Conservation (phyloP, 1,140 invertebrate genomes). For the Phortica variegata region DNA sequence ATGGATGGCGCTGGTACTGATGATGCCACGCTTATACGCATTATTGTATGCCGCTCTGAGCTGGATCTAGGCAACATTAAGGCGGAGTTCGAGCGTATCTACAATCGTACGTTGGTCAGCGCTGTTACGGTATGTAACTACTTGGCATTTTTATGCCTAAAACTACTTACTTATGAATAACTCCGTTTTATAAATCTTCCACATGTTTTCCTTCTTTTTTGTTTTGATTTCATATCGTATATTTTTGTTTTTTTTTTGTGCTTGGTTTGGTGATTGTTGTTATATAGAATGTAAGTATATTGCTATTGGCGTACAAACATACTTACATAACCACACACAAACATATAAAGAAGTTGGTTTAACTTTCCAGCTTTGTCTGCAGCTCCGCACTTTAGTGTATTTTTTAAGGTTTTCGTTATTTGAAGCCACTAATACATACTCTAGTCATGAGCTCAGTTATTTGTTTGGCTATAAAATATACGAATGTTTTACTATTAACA, state of each 20-base stretch:
- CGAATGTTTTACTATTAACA: slow-evolving; percentile 13
- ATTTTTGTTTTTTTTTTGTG: slow-evolving; percentile 3
- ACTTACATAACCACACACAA: too few species aligned
- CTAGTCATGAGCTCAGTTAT: slow-evolving; percentile 19
- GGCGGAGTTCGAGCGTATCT: slow-evolving; percentile 67
- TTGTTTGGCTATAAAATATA: slow-evolving; percentile 26
- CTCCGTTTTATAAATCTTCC: too few species aligned
- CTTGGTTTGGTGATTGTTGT: slow-evolving; percentile 6
- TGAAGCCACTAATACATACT: too few species aligned
- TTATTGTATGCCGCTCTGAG: slow-evolving; percentile 73
- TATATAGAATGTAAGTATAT: slow-evolving; percentile 24
- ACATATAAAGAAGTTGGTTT: too few species aligned
- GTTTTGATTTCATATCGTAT: slow-evolving; percentile 12
- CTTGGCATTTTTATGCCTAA: not conserved
- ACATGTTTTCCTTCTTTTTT: not conserved
- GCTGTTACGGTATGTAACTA: slow-evolving; percentile 63
- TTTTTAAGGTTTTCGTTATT: too few species aligned
- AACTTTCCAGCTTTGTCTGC: too few species aligned
- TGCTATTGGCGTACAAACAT: slow-evolving; percentile 4
- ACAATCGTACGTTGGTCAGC: slow-evolving; percentile 69
- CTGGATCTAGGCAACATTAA: slow-evolving; percentile 72
- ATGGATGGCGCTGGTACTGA: slow-evolving; percentile 74
- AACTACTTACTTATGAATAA: not conserved
- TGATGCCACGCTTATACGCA: slow-evolving; percentile 70
- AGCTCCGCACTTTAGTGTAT: too few species aligned